These are phyloP conservation scores for Paracanthobrama guichenoti DNA, from an alignment of 2,113 vertebrate genomes.

Conservation along the genomic window DNA sequence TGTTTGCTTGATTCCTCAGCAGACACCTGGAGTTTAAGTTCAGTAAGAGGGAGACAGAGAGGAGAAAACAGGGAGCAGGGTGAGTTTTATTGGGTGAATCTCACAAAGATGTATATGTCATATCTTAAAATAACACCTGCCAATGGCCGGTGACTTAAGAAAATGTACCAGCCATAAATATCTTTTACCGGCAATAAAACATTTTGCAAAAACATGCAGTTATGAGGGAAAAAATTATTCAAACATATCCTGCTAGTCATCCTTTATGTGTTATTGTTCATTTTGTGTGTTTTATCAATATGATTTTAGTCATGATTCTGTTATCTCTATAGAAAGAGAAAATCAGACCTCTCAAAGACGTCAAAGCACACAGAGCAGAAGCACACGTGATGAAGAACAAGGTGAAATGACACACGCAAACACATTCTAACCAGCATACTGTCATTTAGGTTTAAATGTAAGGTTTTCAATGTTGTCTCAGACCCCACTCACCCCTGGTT, in stretches of 20 bases:
- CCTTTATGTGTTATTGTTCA: background rate
- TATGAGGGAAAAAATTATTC: no score
- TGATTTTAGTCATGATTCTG: background rate
- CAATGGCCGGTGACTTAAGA: no score
- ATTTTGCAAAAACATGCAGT: no score
- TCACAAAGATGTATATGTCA: background rate
- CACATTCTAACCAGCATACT: background rate
- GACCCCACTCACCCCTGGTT: background rate
- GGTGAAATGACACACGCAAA: slow-evolving; percentile 2
- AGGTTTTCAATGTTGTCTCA: background rate
- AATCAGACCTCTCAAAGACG: slow-evolving; percentile 11
- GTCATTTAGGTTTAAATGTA: background rate
- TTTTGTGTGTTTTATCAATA: background rate
- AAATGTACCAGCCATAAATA: no score
- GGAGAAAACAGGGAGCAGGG: slow-evolving; percentile 47
- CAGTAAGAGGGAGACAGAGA: slow-evolving; percentile 7
- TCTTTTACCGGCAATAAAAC: no score
- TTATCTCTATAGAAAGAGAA: slow-evolving; percentile 29
- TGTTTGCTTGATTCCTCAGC: slow-evolving; percentile 29
- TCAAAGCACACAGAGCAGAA: slow-evolving; percentile 39
- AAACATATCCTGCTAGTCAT: background rate
- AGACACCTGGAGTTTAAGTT: slow-evolving; percentile 38
- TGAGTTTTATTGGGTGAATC: background rate
- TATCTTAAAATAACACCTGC: background rate
- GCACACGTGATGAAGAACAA: slow-evolving; percentile 8